These are phyloP conservation scores for Neoseiulus cucumeris DNA, from an alignment of 1,140 invertebrate species.

Conservation along the genomic window DNA sequence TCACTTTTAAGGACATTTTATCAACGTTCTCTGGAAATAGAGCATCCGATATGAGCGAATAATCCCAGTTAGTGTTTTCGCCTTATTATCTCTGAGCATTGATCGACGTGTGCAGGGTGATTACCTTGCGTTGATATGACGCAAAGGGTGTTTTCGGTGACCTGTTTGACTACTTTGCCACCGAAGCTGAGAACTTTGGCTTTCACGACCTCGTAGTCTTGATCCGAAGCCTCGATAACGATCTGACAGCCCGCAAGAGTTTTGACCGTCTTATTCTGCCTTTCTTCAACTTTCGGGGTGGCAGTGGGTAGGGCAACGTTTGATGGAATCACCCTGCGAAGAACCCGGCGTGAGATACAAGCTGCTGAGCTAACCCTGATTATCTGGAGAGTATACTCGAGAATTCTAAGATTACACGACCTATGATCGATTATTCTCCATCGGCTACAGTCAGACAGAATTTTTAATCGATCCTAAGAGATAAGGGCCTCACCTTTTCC, in stretches of 20 bases:
- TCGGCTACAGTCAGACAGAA: conserved; percentile 1
- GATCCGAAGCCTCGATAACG: conserved; percentile 46
- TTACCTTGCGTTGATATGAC: conserved; percentile 46
- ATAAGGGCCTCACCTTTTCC: not conserved
- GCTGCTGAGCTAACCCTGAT: too few relatives aligned
- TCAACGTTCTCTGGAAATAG: conserved; percentile 10
- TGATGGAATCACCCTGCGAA: not conserved
- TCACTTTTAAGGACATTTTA: conserved; percentile 13
- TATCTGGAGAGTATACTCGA: too few relatives aligned
- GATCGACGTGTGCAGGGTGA: not conserved
- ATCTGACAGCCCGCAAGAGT: conserved; percentile 60
- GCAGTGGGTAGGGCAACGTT: not conserved
- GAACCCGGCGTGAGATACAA: too few relatives aligned
- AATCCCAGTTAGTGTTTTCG: too few relatives aligned
- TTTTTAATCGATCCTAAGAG: not conserved
- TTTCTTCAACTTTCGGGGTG: not conserved
- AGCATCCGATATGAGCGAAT: too few relatives aligned
- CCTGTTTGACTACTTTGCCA: conserved; percentile 44
- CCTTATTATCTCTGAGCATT: not conserved
- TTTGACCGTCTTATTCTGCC: conserved; percentile 17
- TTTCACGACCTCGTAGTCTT: conserved; percentile 24
- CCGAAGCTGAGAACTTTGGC: conserved; percentile 34
- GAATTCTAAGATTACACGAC: too few relatives aligned
- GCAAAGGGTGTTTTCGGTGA: conserved; percentile 44
- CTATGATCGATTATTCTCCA: too few relatives aligned